Evolutionary conservation across 2,888 invertebrate genomes (phyloP), one percentile per base, ranked within the genome.

Genomic region (Ypsolopha scabrella): DNA sequence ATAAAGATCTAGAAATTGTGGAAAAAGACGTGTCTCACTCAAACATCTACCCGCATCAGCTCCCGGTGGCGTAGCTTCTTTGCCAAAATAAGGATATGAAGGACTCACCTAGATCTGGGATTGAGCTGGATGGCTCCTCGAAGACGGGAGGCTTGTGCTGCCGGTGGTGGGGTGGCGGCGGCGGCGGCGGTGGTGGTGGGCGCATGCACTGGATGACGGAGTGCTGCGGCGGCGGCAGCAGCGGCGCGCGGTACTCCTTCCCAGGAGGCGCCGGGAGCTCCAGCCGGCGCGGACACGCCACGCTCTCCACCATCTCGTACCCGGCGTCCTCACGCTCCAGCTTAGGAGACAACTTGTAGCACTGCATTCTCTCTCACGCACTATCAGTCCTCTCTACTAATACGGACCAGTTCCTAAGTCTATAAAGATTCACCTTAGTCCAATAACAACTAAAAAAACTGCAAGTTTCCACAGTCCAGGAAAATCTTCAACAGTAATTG

Each of bases 121-220:
- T 94, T 63, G 94, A 94, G 85, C 94, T 94, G 60, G 94, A 93
- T 9, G 94, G 94, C 75, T 94, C 94, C 81, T 94, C 94, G 73
- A 91, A 88, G 60, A 83, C 75, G 48, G 88, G 87, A 38, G 80
- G 83, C 61, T 82, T 85, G 71, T 81, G 78, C 63, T 86, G 86
- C 46, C 89, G 88, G 8, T 79, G 63, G 1, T 68, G 74, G 6
- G 80, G 77, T 7, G 78, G 87, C 10, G 87, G 85, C 43, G 89
- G 90, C 13, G 88, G 88, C 45, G 82, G 82, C 8, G 78, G 80
- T 0, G 85, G 82, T 13, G 75, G 87, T 9, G 88, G 86, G 10
- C 89, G 80, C 75, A 82, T 80, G 70, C 87, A 87, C 67, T 87
- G 87, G 70, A 87, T 86, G 57, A 87, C 87, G 52, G 87, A 81